Conservation (phyloP, 1,140 invertebrate species). For the Trachymyrmex septentrionalis region DNA sequence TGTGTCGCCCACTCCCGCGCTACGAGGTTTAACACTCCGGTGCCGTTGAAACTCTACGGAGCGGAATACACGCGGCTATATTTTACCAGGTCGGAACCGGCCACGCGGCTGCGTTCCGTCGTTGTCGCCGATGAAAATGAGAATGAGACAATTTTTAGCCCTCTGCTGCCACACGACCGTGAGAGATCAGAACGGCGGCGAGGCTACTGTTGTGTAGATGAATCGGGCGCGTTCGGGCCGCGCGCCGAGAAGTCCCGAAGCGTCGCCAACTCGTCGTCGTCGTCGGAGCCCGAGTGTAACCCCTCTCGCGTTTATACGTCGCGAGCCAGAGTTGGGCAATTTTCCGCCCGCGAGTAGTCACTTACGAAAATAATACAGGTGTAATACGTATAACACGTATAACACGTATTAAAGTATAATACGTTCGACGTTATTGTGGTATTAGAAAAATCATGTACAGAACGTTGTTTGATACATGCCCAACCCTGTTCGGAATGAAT, state of each 20-base stretch:
- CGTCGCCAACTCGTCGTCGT: conserved; percentile 28
- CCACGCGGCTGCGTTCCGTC: neutral
- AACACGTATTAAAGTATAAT: too few relatives aligned
- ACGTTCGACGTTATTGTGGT: too few relatives aligned
- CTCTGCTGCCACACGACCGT: neutral
- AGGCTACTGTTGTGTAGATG: conserved; percentile 44
- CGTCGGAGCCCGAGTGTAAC: neutral
- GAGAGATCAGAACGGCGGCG: neutral
- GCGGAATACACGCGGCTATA: neutral
- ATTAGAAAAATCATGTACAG: too few relatives aligned
- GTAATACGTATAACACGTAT: too few relatives aligned
- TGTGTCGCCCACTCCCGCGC: conserved; percentile 65
- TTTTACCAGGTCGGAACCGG: neutral
- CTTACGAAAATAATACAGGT: too few relatives aligned
- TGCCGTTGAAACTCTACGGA: neutral
- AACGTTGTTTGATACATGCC: too few relatives aligned
- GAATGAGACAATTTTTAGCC: conserved; percentile 28
- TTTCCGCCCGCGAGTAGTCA: too few relatives aligned
- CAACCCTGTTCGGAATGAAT: neutral
- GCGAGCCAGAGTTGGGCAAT: too few relatives aligned
- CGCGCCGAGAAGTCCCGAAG: conserved; percentile 73
- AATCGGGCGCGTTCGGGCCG: conserved; percentile 69
- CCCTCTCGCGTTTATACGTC: conserved; percentile 26
- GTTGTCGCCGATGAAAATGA: neutral
- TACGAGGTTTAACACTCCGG: conserved; percentile 28